A percentile compares a stretch with the other conserved stretches of the same genome.
Conservation (phyloP, 2,797 vertebrate species). For the Huso huso region DNA sequence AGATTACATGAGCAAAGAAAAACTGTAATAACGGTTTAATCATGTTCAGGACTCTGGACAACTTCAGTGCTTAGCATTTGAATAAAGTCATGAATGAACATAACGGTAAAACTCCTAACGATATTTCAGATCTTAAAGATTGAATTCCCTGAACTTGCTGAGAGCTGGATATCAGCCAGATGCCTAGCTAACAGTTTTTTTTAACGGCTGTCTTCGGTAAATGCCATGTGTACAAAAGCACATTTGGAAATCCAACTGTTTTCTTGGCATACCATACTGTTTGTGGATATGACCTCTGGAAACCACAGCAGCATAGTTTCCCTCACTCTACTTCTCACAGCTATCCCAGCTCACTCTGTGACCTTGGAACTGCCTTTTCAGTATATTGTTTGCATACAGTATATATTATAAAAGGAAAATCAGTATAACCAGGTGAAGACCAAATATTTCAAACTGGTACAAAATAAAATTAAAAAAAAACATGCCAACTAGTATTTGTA, state of each 20-base stretch:
- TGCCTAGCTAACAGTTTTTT: constrained; percentile 35
- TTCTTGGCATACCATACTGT: constrained; percentile 18
- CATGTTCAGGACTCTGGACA: constrained; percentile 61
- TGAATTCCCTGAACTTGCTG: constrained; percentile 3
- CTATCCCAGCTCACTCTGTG: too few relatives aligned
- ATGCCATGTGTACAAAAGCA: constrained; percentile 27
- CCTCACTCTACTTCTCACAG: too few relatives aligned
- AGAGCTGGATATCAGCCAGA: constrained; percentile 30
- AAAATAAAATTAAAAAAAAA: too few relatives aligned
- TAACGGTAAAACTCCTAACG: constrained; percentile 34
- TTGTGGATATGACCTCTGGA: constrained; percentile 20
- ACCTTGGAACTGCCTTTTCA: too few relatives aligned
- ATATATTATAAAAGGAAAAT: too few relatives aligned
- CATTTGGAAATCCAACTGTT: constrained; percentile 21
- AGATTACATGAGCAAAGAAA: too few relatives aligned
- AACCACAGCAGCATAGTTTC: background rate
- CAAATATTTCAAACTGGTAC: too few relatives aligned
- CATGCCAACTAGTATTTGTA: too few relatives aligned
- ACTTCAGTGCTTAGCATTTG: constrained; percentile 60
- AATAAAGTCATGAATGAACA: constrained; percentile 43
- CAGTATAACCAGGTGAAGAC: too few relatives aligned
- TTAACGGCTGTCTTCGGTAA: constrained; percentile 42
- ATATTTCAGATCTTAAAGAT: constrained; percentile 4
- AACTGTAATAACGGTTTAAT: background rate
- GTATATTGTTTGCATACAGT: too few relatives aligned